phyloP scores from a whole-genome alignment of 2,113 vertebrate genomes.

The Lucifuga dentata region DNA sequence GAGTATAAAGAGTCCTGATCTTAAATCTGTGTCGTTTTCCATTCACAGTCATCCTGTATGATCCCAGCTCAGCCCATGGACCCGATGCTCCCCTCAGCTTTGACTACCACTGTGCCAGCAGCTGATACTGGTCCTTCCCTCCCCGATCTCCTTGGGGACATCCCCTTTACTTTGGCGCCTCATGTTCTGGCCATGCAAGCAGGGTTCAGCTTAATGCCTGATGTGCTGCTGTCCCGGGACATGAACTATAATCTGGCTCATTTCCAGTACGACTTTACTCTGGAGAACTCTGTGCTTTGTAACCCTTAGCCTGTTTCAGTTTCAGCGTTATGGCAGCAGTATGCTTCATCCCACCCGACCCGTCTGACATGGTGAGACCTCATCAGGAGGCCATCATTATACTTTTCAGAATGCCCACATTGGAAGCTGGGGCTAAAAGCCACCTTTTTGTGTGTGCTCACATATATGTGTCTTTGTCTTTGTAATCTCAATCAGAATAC shows the following conservation, averaged over 20 bases:
- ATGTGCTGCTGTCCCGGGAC: conserved; percentile 84
- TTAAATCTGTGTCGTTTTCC: conserved; percentile 21
- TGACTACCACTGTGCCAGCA: conserved; percentile 35
- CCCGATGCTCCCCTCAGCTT: conserved; percentile 37
- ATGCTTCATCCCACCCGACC: too few relatives aligned
- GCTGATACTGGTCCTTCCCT: conserved; percentile 75
- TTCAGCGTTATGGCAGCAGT: neutral
- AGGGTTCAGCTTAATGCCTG: conserved; percentile 80
- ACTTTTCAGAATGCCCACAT: too few relatives aligned
- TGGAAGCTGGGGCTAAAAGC: too few relatives aligned
- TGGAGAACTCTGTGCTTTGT: conserved; percentile 95
- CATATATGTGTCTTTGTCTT: too few relatives aligned
- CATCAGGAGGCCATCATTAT: neutral
- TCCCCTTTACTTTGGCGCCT: conserved; percentile 95
- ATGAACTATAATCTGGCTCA: conserved; percentile 86
- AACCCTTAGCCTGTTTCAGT: conserved; percentile 70
- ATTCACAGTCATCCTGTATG: conserved; percentile 40
- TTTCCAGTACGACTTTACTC: conserved; percentile 95
- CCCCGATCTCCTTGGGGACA: conserved; percentile 89
- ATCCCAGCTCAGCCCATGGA: conserved; percentile 23
- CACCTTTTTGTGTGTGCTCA: too few relatives aligned
- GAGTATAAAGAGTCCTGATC: too few relatives aligned
- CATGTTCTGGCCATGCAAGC: conserved; percentile 89
- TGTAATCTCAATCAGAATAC: too few relatives aligned
- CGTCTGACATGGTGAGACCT: too few relatives aligned